phyloP scores from a whole-genome alignment of 2,113 vertebrate species.

The Zosterops hypoxanthus region DNA sequence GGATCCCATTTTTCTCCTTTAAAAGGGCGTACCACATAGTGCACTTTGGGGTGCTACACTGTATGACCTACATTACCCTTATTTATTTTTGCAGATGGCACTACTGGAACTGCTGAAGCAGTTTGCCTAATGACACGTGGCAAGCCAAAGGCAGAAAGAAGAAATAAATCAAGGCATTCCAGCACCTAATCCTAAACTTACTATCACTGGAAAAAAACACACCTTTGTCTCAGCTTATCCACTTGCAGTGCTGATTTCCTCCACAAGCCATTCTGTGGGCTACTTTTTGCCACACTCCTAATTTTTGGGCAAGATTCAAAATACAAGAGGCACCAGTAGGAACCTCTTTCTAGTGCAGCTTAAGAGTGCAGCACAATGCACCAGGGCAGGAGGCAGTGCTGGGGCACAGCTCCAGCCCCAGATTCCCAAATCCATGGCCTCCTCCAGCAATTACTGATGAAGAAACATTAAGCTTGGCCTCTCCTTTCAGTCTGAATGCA shows the following conservation, averaged over 20 bases:
- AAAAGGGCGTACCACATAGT: background rate
- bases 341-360: background rate
- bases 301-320: background rate
- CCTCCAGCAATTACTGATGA: background rate
- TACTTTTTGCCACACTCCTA: background rate
- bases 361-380: background rate
- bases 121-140: background rate
- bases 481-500: background rate
- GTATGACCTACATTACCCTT: background rate
- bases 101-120: background rate
- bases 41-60: background rate
- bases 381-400: background rate
- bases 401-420: background rate
- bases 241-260: background rate
- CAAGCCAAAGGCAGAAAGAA: background rate
- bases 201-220: background rate
- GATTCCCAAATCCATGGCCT: background rate
- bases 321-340: background rate
- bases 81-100: background rate
- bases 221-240: background rate
- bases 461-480: background rate
- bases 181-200: background rate
- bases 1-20: background rate
- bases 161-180: background rate
- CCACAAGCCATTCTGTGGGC: background rate